Evolutionary conservation across 2,888 invertebrate species (phyloP).

Genomic region (Calameuta pallipes): DNA sequence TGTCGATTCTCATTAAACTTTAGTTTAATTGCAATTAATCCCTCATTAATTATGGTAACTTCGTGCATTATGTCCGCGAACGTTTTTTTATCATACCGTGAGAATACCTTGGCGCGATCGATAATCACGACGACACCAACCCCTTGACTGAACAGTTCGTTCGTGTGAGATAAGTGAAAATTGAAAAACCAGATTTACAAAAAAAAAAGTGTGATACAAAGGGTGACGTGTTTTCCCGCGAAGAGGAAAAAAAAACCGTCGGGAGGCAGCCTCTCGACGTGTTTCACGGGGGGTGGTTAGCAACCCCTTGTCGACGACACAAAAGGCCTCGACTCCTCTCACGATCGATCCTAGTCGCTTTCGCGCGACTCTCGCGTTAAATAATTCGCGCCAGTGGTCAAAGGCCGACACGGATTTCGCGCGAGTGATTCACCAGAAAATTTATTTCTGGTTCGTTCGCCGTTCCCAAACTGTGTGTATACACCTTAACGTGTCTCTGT

Average conservation of each 20-base stretch:
- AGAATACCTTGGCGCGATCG: neutral
- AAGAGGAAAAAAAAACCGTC: neutral
- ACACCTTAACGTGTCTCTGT: neutral
- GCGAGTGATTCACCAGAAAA: neutral
- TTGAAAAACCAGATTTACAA: neutral
- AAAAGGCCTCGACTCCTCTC: neutral
- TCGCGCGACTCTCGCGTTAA: neutral
- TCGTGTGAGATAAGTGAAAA: conserved; percentile 14
- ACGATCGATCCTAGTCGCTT: neutral
- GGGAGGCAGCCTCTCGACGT: neutral
- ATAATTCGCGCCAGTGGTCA: neutral
- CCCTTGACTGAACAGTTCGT: conserved; percentile 2
- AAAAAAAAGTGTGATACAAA: neutral
- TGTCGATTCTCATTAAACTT: neutral
- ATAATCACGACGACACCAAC: neutral
- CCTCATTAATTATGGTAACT: neutral
- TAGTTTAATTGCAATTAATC: neutral
- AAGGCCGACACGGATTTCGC: neutral
- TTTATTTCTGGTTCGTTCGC: neutral
- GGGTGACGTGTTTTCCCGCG: neutral
- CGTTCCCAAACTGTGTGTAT: neutral
- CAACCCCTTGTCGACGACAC: neutral
- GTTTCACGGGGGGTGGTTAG: neutral
- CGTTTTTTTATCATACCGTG: neutral
- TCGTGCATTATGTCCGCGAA: neutral